These are phyloP conservation scores for Formicarius rufipectus DNA, from an alignment of 2,113 vertebrate species.

Conservation along the genomic window DNA sequence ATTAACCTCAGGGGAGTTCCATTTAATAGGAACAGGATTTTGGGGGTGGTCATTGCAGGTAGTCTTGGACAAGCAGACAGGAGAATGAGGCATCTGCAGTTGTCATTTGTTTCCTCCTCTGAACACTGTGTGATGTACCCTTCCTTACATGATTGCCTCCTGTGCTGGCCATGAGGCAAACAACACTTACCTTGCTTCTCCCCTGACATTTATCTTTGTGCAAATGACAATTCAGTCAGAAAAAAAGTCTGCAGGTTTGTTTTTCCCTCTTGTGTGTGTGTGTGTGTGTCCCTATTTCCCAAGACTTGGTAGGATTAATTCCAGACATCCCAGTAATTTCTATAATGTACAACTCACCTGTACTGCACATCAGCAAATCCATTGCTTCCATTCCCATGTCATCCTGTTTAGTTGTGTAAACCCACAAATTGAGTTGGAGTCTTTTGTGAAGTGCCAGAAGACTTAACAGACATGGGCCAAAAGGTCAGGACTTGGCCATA, in stretches of 20 bases:
- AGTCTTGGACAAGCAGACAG: background rate
- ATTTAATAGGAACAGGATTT: background rate
- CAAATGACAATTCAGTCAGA: background rate
- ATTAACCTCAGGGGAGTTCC: background rate
- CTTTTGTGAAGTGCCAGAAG: background rate
- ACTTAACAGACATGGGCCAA: background rate
- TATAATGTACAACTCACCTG: background rate
- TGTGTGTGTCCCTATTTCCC: background rate
- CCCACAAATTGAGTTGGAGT: background rate
- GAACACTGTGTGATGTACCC: background rate
- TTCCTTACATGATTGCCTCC: background rate
- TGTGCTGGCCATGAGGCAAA: background rate
- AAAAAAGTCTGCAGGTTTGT: background rate
- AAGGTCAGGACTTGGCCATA: background rate
- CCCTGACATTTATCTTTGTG: background rate
- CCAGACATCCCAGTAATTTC: background rate
- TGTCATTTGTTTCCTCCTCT: background rate
- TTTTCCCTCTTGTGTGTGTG: background rate
- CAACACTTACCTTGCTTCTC: background rate
- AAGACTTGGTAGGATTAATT: background rate
- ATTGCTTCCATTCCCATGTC: fast-evolving
- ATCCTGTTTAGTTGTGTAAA: background rate
- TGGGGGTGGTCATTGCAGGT: background rate
- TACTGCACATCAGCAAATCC: background rate
- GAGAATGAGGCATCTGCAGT: background rate